A percentile compares a stretch with the other conserved stretches of the same genome.
phyloP scores from a whole-genome alignment of 2,797 vertebrate genomes.

The Propithecus perrieri region DNA sequence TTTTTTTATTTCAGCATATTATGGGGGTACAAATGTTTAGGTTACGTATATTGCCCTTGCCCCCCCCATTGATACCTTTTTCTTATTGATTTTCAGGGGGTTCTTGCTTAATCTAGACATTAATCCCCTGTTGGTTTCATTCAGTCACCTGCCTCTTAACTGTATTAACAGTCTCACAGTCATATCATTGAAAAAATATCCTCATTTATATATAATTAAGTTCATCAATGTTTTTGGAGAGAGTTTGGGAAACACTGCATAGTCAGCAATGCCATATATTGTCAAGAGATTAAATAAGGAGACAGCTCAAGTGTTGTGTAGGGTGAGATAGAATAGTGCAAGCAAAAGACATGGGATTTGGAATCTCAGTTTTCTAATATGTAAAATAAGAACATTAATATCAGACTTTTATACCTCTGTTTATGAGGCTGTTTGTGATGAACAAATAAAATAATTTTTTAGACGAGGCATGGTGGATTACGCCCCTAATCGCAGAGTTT shows the following conservation, averaged over 20 bases:
- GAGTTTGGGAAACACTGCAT: background rate
- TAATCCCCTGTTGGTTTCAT: background rate
- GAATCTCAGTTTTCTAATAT: background rate
- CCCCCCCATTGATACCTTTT: background rate
- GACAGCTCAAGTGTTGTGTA: background rate
- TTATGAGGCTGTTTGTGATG: background rate
- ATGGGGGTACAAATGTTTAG: no score
- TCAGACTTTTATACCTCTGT: background rate
- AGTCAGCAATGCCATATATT: background rate
- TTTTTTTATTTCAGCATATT: no score
- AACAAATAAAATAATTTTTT: background rate
- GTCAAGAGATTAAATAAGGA: background rate
- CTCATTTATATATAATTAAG: background rate
- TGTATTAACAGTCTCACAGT: background rate
- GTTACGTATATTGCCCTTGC: no score
- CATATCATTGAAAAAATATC: background rate
- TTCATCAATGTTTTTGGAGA: background rate
- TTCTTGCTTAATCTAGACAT: background rate
- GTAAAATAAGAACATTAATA: background rate
- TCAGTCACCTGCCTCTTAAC: background rate
- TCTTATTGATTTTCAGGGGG: background rate
- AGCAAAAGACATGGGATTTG: background rate
- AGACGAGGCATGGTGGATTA: background rate
- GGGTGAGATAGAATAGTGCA: background rate
- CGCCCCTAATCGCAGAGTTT: background rate